Base-by-base conservation (phyloP, 2,113 vertebrate species). In the Enhydra lutris region DNA sequence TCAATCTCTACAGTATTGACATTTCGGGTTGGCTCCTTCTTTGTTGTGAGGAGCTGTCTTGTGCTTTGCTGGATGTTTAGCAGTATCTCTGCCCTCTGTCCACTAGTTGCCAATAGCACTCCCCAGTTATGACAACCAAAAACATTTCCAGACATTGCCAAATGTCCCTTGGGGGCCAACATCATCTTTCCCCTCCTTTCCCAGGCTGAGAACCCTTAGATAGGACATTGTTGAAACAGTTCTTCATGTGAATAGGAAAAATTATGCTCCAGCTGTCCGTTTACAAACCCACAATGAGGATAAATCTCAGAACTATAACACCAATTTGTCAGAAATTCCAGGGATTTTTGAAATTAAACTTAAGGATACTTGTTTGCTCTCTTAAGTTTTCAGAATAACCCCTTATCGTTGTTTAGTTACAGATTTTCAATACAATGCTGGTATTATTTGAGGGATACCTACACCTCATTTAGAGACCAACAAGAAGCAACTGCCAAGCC, bases 71-170 rank as follows among this genome's bases (percentile, higher is more conserved):
- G 6, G 76, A 34, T 79, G 39, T 92, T 97, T 89, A 96, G 55
- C 83, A 95, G 78, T 6, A 47, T 57, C 59, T 47, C 18, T 96
- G 89, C 52, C 89, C 61, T 94, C 39, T 93, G 23, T 17, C 47
- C 31, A 55, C 59, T 42, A 12, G 34, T 76, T 82, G 29, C 42
- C 71, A 61, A 17, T 31, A 59, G 52, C 17, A 20, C 69, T 86
- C 52, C 12, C 59, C 17, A 80, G 79, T 89, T 10, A 50, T 36
- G 67, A 86, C 59, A 89, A 79, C 26, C 42, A 36, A 71, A 74
- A 95, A 61, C 94, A 24, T 83, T 89, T 95, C 24, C 79, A 94
- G 36, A 55, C 42, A 45, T 96, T 98, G 94, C 91, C 76, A 94
- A 69, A 94, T 95, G 45, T 94, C 80, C 65, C 57, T 26, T 39